phyloP scores from a whole-genome alignment of 2,113 vertebrate species.

The Odontophorus gujanensis region DNA sequence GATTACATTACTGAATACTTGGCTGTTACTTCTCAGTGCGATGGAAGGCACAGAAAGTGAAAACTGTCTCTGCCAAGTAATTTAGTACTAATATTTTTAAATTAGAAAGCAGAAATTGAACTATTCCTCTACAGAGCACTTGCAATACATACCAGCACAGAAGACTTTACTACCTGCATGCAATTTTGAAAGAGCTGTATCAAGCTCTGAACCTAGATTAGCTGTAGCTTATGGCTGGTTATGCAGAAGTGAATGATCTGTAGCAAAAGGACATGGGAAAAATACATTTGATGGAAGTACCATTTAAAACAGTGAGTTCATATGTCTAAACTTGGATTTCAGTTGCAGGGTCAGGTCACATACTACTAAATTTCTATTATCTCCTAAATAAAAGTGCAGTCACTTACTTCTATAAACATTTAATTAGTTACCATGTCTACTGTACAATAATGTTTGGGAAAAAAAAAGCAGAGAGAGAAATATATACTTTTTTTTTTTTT shows the following conservation, averaged over 20 bases:
- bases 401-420: neutral
- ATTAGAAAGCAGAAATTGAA: neutral
- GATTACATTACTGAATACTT: neutral
- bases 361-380: neutral
- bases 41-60: neutral
- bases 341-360: neutral
- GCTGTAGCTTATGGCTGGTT: neutral
- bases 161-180: neutral
- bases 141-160: neutral
- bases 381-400: neutral
- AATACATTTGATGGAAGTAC: neutral
- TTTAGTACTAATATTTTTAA: neutral
- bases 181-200: neutral
- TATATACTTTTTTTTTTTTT: neutral
- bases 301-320: neutral
- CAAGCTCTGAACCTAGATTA: neutral
- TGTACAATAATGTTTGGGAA: neutral
- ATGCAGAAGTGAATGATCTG: neutral
- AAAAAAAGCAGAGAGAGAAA: neutral
- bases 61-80: neutral
- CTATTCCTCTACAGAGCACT: neutral
- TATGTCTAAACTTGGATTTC: neutral
- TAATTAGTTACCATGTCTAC: neutral
- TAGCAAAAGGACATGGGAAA: neutral
- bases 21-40: neutral